Evolutionary conservation across 2,888 invertebrate genomes (phyloP).

Genomic region (Falcaria lacertinaria): DNA sequence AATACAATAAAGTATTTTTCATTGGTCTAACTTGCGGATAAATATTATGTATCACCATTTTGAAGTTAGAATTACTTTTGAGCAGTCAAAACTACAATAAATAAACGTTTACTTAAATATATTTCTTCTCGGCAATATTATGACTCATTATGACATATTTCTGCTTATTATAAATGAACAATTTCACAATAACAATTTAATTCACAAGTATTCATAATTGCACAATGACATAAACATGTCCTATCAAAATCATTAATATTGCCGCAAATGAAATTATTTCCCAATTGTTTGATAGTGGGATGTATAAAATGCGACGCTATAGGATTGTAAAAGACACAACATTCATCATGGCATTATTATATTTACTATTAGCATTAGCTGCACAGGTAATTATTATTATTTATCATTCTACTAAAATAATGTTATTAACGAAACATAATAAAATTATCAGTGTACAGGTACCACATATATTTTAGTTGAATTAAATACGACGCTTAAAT

Average conservation of each 20-base stretch:
- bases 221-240: slow-evolving; percentile 6
- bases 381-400: slow-evolving; percentile 50
- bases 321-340: slow-evolving; percentile 20
- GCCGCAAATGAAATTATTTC: slow-evolving; percentile 36
- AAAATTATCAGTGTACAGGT: too few species aligned
- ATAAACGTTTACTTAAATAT: too few species aligned
- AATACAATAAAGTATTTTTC: too few species aligned
- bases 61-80: too few species aligned
- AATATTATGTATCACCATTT: too few species aligned
- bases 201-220: slow-evolving; percentile 1
- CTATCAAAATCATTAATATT: slow-evolving; percentile 20
- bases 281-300: slow-evolving; percentile 39
- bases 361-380: slow-evolving; percentile 51
- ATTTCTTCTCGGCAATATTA: too few species aligned
- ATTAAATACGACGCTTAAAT: too few species aligned
- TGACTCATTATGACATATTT: too few species aligned
- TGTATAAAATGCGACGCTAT: slow-evolving; percentile 43
- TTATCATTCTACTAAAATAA: not conserved
- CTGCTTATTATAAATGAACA: not conserved
- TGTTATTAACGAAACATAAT: too few species aligned
- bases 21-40: too few species aligned
- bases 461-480: too few species aligned
- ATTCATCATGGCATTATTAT: slow-evolving; percentile 52
- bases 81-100: too few species aligned
- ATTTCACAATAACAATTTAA: not conserved